Evolutionary conservation across 2,888 invertebrate species (phyloP), one percentile per base, ranked within the genome.

Genomic region (Drosophila robusta): DNA sequence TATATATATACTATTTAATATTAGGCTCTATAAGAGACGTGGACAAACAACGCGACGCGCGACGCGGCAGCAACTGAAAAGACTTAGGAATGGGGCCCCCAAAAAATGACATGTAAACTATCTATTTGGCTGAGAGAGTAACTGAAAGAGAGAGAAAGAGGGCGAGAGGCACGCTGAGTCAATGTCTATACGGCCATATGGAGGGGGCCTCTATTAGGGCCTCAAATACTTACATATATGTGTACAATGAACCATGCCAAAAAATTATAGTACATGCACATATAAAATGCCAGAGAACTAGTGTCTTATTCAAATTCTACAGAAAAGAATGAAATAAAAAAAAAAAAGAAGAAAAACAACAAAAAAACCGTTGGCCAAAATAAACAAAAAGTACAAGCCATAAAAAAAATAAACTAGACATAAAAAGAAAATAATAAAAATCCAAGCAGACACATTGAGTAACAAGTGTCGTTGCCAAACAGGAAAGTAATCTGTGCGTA

Each of bases 211-310:
- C 66, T 61, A 61, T 66, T 54, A 62, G 69, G 65, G 36, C 38
- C 62, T 47, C 22, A 12, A 45, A 24, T 47, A 12, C 22, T 18
- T n/a, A 41, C 7, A 36, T 63, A 67, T 63, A 67, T 71, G 76
- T 81, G 85, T 87, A 85, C 85, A 85, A 85, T 85, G 85, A 89
- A 85, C 85, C 89, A 77, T 89, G 89, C 77, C 75, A 85, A 85
- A 85, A 18, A 67, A 70, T 69, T 75, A 57, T 74, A 64, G 67
- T 67, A 73, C 18, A 47, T 24, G 16, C 34, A 14, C 44, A 22
- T 56, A 46, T 56, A 57, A 46, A 64, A 29, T 44, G 60, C 29
- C 63, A 60, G 22, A 50, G 65, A 75, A 70, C 83, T 77, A 81
- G 76, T 73, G 76, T 79, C 82, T 67, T 70, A 80, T 65, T 70